Evolutionary conservation across 2,113 vertebrate species (phyloP).

Genomic region (Poeciliopsis turrubarensis): DNA sequence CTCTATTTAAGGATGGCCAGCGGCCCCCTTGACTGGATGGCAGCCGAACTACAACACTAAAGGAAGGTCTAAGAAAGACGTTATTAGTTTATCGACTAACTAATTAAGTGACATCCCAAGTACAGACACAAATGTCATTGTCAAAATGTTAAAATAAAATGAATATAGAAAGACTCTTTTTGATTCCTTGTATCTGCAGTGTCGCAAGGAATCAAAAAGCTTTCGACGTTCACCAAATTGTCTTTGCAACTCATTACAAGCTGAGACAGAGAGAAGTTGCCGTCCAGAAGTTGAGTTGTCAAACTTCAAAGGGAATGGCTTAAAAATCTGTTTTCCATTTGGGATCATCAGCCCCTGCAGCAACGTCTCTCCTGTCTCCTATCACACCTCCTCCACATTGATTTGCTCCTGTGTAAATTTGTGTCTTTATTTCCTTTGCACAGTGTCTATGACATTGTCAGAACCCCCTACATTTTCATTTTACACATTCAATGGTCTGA

Average conservation of each 20-base stretch:
- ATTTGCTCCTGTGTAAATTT: conserved; percentile 22
- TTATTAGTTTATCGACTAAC: too few relatives aligned
- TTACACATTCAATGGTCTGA: not conserved
- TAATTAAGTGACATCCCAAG: too few relatives aligned
- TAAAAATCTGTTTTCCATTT: conserved; percentile 48
- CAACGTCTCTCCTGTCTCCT: conserved; percentile 17
- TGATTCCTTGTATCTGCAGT: conserved; percentile 1
- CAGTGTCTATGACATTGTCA: conserved; percentile 8
- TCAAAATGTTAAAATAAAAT: conserved; percentile 5
- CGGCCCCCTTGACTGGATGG: too few relatives aligned
- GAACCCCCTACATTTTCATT: not conserved
- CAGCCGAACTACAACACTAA: too few relatives aligned
- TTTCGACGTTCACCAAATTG: conserved; percentile 2
- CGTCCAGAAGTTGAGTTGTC: conserved; percentile 9
- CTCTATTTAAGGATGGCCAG: too few relatives aligned
- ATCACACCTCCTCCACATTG: conserved; percentile 31
- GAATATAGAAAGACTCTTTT: not conserved
- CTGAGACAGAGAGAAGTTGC: conserved; percentile 3
- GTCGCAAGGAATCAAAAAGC: conserved; percentile 12
- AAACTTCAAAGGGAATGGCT: conserved; percentile 50
- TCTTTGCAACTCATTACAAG: conserved; percentile 9
- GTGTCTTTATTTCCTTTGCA: not conserved
- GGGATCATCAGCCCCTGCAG: conserved; percentile 33
- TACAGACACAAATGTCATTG: too few relatives aligned
- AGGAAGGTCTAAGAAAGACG: too few relatives aligned